Percentiles rank a stretch among this genome's conserved stretches.
Evolutionary conservation across 2,888 invertebrate species (phyloP).

Genomic region (Lithophane semibrunnea): DNA sequence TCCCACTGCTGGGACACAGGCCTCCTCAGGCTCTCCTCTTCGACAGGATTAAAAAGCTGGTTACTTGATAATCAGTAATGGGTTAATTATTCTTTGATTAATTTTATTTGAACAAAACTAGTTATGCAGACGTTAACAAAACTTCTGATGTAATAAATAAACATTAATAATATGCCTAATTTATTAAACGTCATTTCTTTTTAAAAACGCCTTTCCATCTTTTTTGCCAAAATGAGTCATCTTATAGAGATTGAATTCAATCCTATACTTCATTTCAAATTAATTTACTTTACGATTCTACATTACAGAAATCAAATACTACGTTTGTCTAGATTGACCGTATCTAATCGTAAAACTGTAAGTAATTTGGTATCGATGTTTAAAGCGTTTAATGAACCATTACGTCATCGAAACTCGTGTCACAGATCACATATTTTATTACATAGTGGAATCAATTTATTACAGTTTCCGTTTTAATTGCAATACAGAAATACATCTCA

Average conservation of each 20-base stretch:
- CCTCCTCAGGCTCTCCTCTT: no score
- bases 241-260: slow-evolving; percentile 9
- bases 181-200: not conserved
- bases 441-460: not conserved
- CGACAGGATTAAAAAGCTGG: not conserved
- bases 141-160: slow-evolving; percentile 1
- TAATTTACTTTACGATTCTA: slow-evolving; percentile 50
- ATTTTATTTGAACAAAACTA: not conserved
- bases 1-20: no score
- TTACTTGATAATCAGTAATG: not conserved
- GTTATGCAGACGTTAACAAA: not conserved
- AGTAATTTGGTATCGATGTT: slow-evolving; percentile 46
- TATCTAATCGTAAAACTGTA: slow-evolving; percentile 60
- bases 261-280: slow-evolving; percentile 29
- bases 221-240: slow-evolving; percentile 1
- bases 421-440: slow-evolving; percentile 12
- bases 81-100: not conserved
- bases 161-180: not conserved
- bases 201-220: no score
- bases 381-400: slow-evolving; percentile 49
- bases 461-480: slow-evolving; percentile 32
- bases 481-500: not conserved
- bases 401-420: slow-evolving; percentile 25
- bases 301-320: slow-evolving; percentile 57
- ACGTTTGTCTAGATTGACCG: slow-evolving; percentile 56